A percentile compares a stretch with the other conserved stretches of the same genome.
Evolutionary conservation across 2,888 invertebrate genomes (phyloP).

Genomic region (Rhagonycha lutea): DNA sequence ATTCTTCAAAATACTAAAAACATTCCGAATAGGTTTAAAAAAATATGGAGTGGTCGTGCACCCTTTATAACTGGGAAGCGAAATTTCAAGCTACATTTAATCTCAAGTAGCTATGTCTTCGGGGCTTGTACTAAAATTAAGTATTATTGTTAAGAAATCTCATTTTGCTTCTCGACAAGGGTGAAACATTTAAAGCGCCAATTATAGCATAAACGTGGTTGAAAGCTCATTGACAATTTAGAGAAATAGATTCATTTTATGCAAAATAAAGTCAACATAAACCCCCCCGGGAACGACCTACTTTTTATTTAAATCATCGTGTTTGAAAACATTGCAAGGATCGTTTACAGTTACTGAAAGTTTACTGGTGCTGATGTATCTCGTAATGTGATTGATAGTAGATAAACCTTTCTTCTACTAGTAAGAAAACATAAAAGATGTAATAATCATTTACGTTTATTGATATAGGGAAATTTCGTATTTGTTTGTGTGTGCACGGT

Average conservation of each 20-base stretch:
- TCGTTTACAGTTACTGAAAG: neutral
- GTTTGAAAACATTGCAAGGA: neutral
- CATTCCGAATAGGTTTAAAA: neutral
- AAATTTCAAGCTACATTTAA: constrained; percentile 20
- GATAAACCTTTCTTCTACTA: neutral
- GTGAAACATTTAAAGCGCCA: constrained; percentile 11
- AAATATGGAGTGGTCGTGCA: neutral
- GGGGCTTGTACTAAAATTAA: constrained; percentile 11
- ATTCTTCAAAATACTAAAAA: neutral
- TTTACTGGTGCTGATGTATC: neutral
- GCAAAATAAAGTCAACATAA: constrained; percentile 4
- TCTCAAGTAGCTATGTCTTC: constrained; percentile 15
- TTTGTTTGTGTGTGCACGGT: neutral
- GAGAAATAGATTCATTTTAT: constrained; percentile 9
- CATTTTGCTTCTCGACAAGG: constrained; percentile 6
- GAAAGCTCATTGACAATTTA: constrained; percentile 8
- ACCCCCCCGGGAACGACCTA: constrained; percentile 3
- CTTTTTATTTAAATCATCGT: constrained; percentile 1
- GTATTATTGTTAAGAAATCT: constrained; percentile 16
- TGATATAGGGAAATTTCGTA: neutral
- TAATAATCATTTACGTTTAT: neutral
- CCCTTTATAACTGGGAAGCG: constrained; percentile 3
- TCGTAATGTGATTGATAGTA: neutral
- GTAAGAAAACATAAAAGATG: neutral
- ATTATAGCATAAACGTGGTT: constrained; percentile 11